Evolutionary conservation across 1,140 invertebrate genomes (phyloP), one percentile per base, ranked within the genome.

Genomic region (Uloborus diversus): DNA sequence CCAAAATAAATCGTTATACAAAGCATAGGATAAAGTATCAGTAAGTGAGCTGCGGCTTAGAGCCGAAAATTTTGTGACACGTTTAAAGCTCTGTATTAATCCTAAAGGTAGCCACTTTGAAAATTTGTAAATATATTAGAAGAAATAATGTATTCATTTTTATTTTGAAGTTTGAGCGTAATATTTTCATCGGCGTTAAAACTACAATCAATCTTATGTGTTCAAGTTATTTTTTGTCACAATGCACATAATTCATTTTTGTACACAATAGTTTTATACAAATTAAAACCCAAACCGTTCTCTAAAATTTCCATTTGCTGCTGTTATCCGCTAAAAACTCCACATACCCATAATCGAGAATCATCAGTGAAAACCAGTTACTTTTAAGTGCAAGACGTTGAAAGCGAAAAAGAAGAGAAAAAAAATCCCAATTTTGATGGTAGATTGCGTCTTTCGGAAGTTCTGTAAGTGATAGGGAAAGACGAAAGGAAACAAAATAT

Each of bases 401-500:
- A 20, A 27, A 47, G 13, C 33, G 7, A 4, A n/a, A 42, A 61
- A 47, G 53, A 73, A 61, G 42, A 61, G 61, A 51, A 59, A 75
- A 70, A 70, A 27, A 57, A 25, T 32, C 35, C 33, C 68, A 64
- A 75, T 64, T 75, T 75, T 75, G 71, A 75, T 53, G 71, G 57
- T 59, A 75, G 71, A 75, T 75, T 75, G 64, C 51, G 59, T 47
- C 30, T 28, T 69, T 17, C n/a, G 23, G 42, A 42, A 42, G n/a
- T n/a, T n/a, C n/a, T 53, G 71, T 25, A 33, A 75, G 25, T 42
- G 71, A 64, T 75, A 64, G 32, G 3, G 14, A 56, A 28, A 42
- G 20, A 17, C 35, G 33, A 62, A 75, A 53, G 51, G 35, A 75
- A 23, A 32, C 20, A 64, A 75, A 47, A 71, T 30, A 33, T 71